Evolutionary conservation across 2,797 vertebrate species (phyloP), one percentile per base, ranked within the genome.

Genomic region (Menidia menidia): DNA sequence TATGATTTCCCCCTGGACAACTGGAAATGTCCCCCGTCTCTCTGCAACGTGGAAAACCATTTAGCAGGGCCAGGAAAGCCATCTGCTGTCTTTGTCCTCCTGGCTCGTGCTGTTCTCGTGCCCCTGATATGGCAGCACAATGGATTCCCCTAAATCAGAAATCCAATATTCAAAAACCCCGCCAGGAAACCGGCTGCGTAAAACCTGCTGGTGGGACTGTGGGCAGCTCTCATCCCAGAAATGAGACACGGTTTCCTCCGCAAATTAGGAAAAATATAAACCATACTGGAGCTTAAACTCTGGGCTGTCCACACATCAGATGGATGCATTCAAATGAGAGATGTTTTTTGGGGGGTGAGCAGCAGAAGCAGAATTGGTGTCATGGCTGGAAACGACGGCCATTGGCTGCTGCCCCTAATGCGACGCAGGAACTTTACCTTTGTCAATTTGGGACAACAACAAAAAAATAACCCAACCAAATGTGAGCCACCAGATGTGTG

Each of bases 31-130:
- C 10, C 78, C 75, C 60, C 1, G 69, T 68, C 59, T 83, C 58
- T 65, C 51, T 73, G 70, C 73, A 82, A 78, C 67, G 77, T 87
- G 52, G 4, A 79, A 54, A 72, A 83, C 86, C 77, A 90, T 90
- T 84, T 60, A 88, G 86, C 60, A 59, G 81, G 81, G 84, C 84
- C 25, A 81, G 85, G 75, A 83, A 71, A 81, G 82, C 91, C 94
- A 95, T 93, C 93, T 95, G 94, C 73, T 85, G 73, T 90, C 87
- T 91, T 95, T 93, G 92, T 94, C 78, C 81, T 25, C 54, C 5
- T 81, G 94, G 91, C 94, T 94, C 93, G 94, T 95, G 94, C 91
- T 92, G 87, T 88, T 86, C 94, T 93, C 93, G 93, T 95, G 94
- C 91, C 83, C 84, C 75, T 86, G 81, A 93, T 90, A 83, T 77